A percentile compares a stretch with the other conserved stretches of the same genome.
These are phyloP conservation scores for Rhagoletis zephyria DNA, from an alignment of 1,140 invertebrate species.

Conservation along the genomic window DNA sequence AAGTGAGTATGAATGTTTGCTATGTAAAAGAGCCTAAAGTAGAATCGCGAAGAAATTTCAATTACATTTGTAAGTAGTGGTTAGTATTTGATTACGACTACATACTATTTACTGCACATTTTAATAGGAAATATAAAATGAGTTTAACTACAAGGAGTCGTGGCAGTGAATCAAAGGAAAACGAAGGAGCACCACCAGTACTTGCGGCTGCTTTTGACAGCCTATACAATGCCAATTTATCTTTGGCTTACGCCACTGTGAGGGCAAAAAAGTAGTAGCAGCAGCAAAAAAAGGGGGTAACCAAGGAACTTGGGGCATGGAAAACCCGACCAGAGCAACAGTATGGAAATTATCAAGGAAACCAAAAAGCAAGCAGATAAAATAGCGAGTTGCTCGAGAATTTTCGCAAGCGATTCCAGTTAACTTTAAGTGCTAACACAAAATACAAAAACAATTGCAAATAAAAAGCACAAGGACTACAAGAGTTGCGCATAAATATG, in stretches of 20 bases:
- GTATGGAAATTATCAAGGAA: neutral
- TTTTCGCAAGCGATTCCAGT: slow-evolving; percentile 20
- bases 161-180: slow-evolving; percentile 1
- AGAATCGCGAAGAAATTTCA: slow-evolving; percentile 45
- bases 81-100: no score
- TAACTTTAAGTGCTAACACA: slow-evolving; percentile 13
- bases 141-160: neutral
- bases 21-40: slow-evolving; percentile 1
- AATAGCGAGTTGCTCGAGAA: neutral
- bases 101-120: no score
- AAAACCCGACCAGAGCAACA: neutral
- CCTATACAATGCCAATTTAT: slow-evolving; percentile 50
- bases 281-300: neutral
- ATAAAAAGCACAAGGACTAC: neutral
- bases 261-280: neutral
- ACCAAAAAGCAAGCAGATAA: neutral
- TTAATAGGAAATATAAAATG: neutral
- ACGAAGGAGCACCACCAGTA: neutral
- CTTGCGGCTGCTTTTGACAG: slow-evolving; percentile 38
- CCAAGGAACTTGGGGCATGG: neutral
- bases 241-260: slow-evolving; percentile 39
- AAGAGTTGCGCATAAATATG: neutral
- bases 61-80: slow-evolving; percentile 35
- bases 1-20: neutral
- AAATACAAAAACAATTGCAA: slow-evolving; percentile 12